These are phyloP conservation scores for Podargus strigoides DNA, from an alignment of 2,797 vertebrate genomes.

Conservation along the genomic window DNA sequence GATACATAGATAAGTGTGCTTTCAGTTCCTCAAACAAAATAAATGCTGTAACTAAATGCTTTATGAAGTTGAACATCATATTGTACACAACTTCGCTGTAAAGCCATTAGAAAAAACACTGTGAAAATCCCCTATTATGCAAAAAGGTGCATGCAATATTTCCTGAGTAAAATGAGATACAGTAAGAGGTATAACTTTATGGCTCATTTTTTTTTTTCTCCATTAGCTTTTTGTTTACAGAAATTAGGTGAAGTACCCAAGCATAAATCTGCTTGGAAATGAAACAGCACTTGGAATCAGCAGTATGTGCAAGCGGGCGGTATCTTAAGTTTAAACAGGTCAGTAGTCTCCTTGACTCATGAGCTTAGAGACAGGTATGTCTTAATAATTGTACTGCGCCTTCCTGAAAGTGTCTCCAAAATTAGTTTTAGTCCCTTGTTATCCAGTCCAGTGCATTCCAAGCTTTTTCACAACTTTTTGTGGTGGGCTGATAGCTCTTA, in stretches of 20 bases:
- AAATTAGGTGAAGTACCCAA: conserved; percentile 40
- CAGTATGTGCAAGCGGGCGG: neutral
- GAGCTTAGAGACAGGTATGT: neutral
- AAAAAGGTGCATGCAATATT: conserved; percentile 60
- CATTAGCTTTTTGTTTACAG: conserved; percentile 56
- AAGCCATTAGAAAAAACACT: conserved; percentile 51
- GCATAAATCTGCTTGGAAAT: conserved; percentile 42
- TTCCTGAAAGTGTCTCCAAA: neutral
- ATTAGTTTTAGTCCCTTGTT: neutral
- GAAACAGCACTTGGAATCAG: neutral
- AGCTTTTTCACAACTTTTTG: neutral
- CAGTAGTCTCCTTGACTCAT: neutral
- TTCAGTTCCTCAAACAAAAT: conserved; percentile 78
- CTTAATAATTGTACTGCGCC: neutral
- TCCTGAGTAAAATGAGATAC: conserved; percentile 58
- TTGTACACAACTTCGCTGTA: conserved; percentile 49
- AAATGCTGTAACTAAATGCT: conserved; percentile 64
- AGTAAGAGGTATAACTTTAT: conserved; percentile 34
- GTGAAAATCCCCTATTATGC: conserved; percentile 67
- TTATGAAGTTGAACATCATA: conserved; percentile 72
- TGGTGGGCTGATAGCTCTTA: neutral
- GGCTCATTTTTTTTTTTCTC: neutral
- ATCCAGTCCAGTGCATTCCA: neutral
- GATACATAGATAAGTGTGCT: conserved; percentile 72
- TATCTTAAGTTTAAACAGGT: neutral